phyloP scores from a whole-genome alignment of 2,888 invertebrate species.

The Cynaeus angustus region DNA sequence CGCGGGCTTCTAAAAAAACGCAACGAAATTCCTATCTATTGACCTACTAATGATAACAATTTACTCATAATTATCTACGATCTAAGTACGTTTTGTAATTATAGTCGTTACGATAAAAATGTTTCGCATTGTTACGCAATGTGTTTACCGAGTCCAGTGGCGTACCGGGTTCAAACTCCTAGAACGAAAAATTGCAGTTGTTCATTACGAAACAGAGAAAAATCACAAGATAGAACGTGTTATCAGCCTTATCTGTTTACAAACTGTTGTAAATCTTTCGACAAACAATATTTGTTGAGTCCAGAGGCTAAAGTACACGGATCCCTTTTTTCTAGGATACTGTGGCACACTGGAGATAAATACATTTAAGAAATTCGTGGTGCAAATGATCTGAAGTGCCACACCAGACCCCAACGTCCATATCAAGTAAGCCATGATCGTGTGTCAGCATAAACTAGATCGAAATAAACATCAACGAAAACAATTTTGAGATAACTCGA shows the following conservation, averaged over 20 bases:
- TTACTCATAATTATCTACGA: constrained; percentile 11
- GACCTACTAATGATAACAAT: constrained; percentile 17
- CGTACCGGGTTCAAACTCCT: constrained; percentile 15
- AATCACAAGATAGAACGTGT: constrained; percentile 23
- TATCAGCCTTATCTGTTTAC: constrained; percentile 38
- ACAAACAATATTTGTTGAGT: constrained; percentile 25
- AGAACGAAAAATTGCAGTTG: constrained; percentile 9
- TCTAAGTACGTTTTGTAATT: constrained; percentile 20
- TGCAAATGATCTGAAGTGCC: not conserved
- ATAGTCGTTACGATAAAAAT: constrained; percentile 21
- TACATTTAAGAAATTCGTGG: not conserved
- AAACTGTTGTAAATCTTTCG: constrained; percentile 25
- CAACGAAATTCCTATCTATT: constrained; percentile 3
- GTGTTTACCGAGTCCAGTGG: constrained; percentile 23
- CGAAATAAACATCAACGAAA: too few relatives aligned
- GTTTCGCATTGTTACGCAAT: constrained; percentile 40
- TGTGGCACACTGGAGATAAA: not conserved
- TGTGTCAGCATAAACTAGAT: too few relatives aligned
- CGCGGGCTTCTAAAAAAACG: too few relatives aligned
- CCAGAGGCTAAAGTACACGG: constrained; percentile 20
- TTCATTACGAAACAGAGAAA: constrained; percentile 28
- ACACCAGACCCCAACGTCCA: not conserved
- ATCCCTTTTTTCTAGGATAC: not conserved
- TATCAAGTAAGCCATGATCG: too few relatives aligned
- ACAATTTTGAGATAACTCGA: too few relatives aligned